Base-by-base conservation (phyloP, 92 coral and sea anemone genomes). In the Isaurus tuberculatus region DNA sequence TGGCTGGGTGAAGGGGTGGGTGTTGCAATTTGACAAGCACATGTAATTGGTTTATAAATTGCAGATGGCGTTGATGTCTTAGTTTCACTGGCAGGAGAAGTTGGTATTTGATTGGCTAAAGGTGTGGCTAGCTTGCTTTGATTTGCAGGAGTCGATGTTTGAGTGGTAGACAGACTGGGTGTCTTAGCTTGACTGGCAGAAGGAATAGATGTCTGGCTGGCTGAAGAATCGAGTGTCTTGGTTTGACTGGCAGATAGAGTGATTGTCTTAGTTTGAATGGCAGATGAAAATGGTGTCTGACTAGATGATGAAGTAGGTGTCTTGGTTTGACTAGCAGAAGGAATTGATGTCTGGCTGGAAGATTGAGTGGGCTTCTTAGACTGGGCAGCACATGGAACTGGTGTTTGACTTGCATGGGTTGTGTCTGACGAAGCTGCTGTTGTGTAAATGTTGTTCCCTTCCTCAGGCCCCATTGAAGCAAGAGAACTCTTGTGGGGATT, bases 91-190 rank as follows among this genome's bases (percentile, higher is more conserved):
- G 17, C 13, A 53, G 25, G 61, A n/a, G n/a, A n/a, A 20, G 4
- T 15, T 16, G 61, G n/a, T 53, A 53, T 53, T 16, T 53, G 16
- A 53, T 20, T 53, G 17, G 61, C 26, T n/a, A n/a, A n/a, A 51
- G 60, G 11, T 14, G 60, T 14, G 17, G 86, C 70, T 49, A 85
- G 83, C 40, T 74, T 40, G 33, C 84, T 83, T 79, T 92, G 94
- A 17, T 31, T 87, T 17, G 71, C 58, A 57, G 92, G 86, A 63
- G 11, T 22, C 2, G 66, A 30, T 60, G 28, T 60, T 23, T 60
- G 15, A 61, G 46, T 22, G 40, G 31, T 10, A 43, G 36, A 65
- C 11, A 31, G 34, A 32, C 46, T 33, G 57, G 51, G 33, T 44
- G 32, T 42, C 60, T 71, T 43, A 31, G 30, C 25, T 27, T 71